Evolutionary conservation across 1,140 invertebrate genomes (phyloP).

Genomic region (Leptinotarsa undecemlineata): DNA sequence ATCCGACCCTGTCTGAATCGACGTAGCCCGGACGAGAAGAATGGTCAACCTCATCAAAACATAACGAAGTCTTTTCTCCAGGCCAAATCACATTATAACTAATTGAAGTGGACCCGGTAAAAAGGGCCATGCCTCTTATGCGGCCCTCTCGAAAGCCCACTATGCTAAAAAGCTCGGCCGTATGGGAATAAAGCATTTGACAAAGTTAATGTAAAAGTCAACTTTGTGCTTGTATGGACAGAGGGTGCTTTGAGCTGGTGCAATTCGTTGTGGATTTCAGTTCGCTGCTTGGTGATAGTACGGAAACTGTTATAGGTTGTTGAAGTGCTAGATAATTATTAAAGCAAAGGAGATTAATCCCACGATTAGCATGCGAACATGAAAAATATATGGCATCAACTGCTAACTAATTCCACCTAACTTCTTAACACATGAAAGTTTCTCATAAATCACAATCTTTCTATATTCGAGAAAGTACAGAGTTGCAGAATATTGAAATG

Average conservation of each 20-base stretch:
- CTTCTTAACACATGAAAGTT: no score
- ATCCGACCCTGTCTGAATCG: conserved; percentile 17
- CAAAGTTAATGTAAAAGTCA: conserved; percentile 31
- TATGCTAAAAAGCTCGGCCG: conserved; percentile 28
- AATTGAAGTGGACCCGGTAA: conserved; percentile 51
- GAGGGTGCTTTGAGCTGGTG: not conserved
- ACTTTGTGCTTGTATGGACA: conserved; percentile 9
- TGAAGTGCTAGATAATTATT: no score
- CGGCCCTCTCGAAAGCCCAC: conserved; percentile 30
- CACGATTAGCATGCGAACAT: no score
- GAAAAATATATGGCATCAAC: no score
- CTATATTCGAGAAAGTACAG: no score
- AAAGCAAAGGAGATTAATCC: no score
- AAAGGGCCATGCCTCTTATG: conserved; percentile 38
- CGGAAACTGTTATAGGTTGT: no score
- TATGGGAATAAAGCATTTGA: conserved; percentile 33
- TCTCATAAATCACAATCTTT: no score
- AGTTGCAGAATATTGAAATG: no score
- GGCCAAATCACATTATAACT: conserved; percentile 53
- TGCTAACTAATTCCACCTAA: no score
- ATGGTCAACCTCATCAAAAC: conserved; percentile 52
- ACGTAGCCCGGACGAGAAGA: conserved; percentile 39
- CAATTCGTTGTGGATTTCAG: not conserved
- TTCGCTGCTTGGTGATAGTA: no score
- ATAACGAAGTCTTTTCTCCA: conserved; percentile 52